A percentile compares a stretch with the other conserved stretches of the same genome.
Conservation (phyloP, 2,797 vertebrate species). For the Labroides dimidiatus region DNA sequence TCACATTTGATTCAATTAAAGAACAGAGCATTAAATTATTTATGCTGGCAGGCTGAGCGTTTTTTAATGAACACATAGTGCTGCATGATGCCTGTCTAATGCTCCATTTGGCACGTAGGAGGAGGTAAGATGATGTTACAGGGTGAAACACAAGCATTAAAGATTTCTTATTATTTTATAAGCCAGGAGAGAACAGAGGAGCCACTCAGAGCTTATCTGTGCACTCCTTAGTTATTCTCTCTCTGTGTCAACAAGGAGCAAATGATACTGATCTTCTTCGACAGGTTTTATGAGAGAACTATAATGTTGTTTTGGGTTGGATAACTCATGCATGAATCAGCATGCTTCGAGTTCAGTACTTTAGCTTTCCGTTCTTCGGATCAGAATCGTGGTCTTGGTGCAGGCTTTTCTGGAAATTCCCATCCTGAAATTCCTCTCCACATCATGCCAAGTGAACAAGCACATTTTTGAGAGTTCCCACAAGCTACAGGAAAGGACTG, state of each 20-base stretch:
- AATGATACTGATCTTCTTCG: slow-evolving; percentile 6
- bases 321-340: slow-evolving; percentile 31
- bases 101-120: slow-evolving; percentile 50
- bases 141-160: slow-evolving; percentile 36
- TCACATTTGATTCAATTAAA: slow-evolving; percentile 52
- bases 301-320: slow-evolving; percentile 6
- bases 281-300: neutral
- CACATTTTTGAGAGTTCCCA: slow-evolving; percentile 28
- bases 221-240: neutral
- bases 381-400: slow-evolving; percentile 20
- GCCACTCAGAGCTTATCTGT: slow-evolving; percentile 11
- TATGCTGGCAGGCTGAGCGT: slow-evolving; percentile 29
- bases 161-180: slow-evolving; percentile 35
- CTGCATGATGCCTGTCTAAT: slow-evolving; percentile 46
- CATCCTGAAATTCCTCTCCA: neutral
- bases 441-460: slow-evolving; percentile 30
- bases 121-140: slow-evolving; percentile 51
- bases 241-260: neutral
- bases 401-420: slow-evolving; percentile 39
- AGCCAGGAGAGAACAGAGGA: slow-evolving; percentile 25
- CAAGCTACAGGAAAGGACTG: slow-evolving; percentile 23
- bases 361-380: slow-evolving; percentile 27
- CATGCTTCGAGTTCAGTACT: slow-evolving; percentile 12
- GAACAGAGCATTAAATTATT: slow-evolving; percentile 53
- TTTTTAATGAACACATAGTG: slow-evolving; percentile 47